Base-by-base conservation (phyloP, 1,140 invertebrate species). In the Pseudachorutes palmiensis region DNA sequence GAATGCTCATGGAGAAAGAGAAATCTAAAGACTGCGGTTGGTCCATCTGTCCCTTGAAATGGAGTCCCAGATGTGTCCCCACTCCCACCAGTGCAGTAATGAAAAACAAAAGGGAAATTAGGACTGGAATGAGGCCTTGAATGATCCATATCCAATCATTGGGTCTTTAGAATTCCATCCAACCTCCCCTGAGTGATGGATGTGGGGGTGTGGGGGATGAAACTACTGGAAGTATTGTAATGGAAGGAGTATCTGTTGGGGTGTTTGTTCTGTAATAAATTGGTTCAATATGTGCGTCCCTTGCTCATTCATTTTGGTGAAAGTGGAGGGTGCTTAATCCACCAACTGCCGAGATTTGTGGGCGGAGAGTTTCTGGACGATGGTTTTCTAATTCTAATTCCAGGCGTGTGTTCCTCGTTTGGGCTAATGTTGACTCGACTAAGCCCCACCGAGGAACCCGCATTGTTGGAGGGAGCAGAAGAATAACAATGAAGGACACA, bases 331-430 rank as follows among this genome's bases (percentile, higher is more conserved):
- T 41, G 36, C 5, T 9, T 19, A 5, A 5, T 19, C 36, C 36
- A 41, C 36, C 36, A 41, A 41, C 36, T 41, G 36, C 36, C 19
- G 19, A 5, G 36, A 41, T 19, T 41, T 41, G 36, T 41, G 36
- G 36, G 36, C 36, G 36, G 36, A 41, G 36, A 9, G 36, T 41
- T 41, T 41, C 36, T 55, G 5, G 24, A 9, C 14, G 24, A 5
- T 55, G 51, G 3, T 55, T n/a, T 55, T 55, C 51, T 55, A 55
- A 55, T 55, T 55, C 24, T 55, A 55, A 55, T 55, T 55, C 24
- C 24, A 26, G 51, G 51, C 9, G 51, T 24, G 51, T 55, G 51
- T 26, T 5, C 14, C 24, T 9, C 3, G 24, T 14, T 55, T 55
- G 24, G 5, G 5, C 22, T 24, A 55, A 24, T n/a, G 22, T 55